Evolutionary conservation across 2,797 vertebrate species (phyloP), one percentile per base, ranked within the genome.

Genomic region (Platyrinchus mystaceus): DNA sequence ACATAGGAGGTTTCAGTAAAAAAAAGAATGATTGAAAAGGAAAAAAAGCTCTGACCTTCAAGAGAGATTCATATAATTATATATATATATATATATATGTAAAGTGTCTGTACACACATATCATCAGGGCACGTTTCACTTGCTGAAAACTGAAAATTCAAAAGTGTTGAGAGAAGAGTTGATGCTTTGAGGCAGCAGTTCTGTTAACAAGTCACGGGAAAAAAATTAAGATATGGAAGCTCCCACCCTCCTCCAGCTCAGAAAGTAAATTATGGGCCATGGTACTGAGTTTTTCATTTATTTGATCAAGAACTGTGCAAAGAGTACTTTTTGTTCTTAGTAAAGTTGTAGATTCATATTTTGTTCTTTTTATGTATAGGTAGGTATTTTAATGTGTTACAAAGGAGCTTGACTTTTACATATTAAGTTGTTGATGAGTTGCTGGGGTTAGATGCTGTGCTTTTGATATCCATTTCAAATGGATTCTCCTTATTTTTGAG

Each of bases 161-260:
- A 1, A 59, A 70, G 18, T 30, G 9, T 37, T 82, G 13, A n/a
- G 34, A 62, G 47, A 75, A 84, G 32, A 83, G 18, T 21, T 69
- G 46, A 12, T 73, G 23, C 15, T 63, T 73, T 7, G 2, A 55
- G 49, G 26, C 4, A 84, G 36, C 14, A n/a, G 14, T 56, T 84
- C 14, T 32, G 27, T 52, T 84, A 24, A 34, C 21, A 39, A 52
- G 37, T 58, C 37, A 41, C 41, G 46, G 52, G 32, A 50, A 34
- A 70, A 53, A 52, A 59, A 59, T 59, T 64, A 58, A 46, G 12
- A 10, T 71, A 12, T 3, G 52, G 14, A 43, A 63, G 17, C 1
- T 85, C 2, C 7, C 2, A 2, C 24, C 5, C 7, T 37, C 7
- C 10, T 64, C 24, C 59, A 4, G 0, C 30, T 44, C 1, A 58